Percentiles rank a stretch among this genome's conserved stretches.
These are phyloP conservation scores for Lasius platythorax DNA, from an alignment of 2,888 invertebrate species.

Conservation along the genomic window DNA sequence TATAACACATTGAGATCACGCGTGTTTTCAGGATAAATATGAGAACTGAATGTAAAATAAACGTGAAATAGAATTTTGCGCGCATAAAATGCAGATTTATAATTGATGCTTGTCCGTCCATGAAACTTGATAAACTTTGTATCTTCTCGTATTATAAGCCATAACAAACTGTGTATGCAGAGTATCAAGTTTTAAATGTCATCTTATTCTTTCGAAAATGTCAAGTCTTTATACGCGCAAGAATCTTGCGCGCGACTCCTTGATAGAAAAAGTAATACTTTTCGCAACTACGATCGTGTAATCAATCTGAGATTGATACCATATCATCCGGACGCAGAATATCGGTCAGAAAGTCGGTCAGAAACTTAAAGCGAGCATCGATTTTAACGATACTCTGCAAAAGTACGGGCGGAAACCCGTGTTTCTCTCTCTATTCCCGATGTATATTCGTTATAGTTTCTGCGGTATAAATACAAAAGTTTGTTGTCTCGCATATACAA, in stretches of 20 bases:
- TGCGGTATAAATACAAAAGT: conserved; percentile 28
- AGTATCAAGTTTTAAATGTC: neutral
- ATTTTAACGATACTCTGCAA: conserved; percentile 27
- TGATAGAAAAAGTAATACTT: neutral
- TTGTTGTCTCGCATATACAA: conserved; percentile 33
- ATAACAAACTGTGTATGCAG: neutral
- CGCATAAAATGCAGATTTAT: neutral
- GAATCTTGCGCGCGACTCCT: neutral
- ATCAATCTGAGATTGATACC: conserved; percentile 1
- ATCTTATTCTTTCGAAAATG: neutral
- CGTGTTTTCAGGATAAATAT: neutral
- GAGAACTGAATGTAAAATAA: neutral
- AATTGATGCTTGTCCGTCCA: neutral
- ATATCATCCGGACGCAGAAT: neutral
- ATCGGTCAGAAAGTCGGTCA: neutral
- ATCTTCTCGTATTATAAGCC: neutral
- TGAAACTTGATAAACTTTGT: neutral
- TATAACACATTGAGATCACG: neutral
- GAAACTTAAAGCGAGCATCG: conserved; percentile 18
- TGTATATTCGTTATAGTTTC: neutral
- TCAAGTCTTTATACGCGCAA: neutral
- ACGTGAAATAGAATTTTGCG: neutral
- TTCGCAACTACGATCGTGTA: neutral
- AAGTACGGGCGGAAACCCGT: conserved; percentile 12
- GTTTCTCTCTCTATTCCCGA: neutral